A percentile compares a stretch with the other conserved stretches of the same genome.
These are phyloP conservation scores for Lateolabrax maculatus DNA, from an alignment of 2,797 vertebrate species.

Conservation along the genomic window DNA sequence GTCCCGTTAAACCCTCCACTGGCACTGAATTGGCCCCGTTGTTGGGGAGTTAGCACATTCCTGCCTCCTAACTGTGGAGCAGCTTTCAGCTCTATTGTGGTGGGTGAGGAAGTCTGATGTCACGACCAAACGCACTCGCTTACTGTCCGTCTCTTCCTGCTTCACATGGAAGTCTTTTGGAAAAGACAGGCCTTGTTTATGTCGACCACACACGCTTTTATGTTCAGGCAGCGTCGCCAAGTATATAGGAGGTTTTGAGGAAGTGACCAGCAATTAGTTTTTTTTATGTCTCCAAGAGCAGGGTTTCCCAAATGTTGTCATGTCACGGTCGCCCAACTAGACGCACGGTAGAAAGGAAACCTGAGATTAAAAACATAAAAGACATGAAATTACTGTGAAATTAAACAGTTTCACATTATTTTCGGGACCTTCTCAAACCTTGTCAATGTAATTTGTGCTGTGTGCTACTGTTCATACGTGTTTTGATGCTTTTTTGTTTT, in stretches of 20 bases:
- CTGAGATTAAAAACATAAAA: conserved; percentile 37
- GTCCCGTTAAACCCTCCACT: conserved; percentile 26
- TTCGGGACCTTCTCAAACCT: neutral
- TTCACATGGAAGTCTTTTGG: conserved; percentile 32
- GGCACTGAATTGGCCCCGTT: conserved; percentile 36
- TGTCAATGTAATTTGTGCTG: neutral
- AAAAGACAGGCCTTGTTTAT: conserved; percentile 41
- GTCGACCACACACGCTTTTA: conserved; percentile 50
- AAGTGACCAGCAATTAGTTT: conserved; percentile 55
- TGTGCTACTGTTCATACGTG: neutral
- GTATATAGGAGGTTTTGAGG: conserved; percentile 8
- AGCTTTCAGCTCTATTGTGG: conserved; percentile 66
- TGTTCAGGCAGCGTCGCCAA: conserved; percentile 31
- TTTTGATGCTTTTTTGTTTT: conserved; percentile 13
- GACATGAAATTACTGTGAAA: conserved; percentile 51
- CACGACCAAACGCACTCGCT: conserved; percentile 38
- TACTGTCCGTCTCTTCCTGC: conserved; percentile 29
- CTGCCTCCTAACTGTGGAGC: conserved; percentile 42
- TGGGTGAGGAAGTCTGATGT: conserved; percentile 67
- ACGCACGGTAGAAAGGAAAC: conserved; percentile 21
- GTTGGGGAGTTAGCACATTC: conserved; percentile 71
- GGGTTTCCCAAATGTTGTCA: conserved; percentile 26
- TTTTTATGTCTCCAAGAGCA: conserved; percentile 25
- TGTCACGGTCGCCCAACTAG: conserved; percentile 17
- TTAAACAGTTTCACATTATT: conserved; percentile 27